Evolutionary conservation across 2,797 vertebrate species (phyloP).

Genomic region (Aplochiton taeniatus): DNA sequence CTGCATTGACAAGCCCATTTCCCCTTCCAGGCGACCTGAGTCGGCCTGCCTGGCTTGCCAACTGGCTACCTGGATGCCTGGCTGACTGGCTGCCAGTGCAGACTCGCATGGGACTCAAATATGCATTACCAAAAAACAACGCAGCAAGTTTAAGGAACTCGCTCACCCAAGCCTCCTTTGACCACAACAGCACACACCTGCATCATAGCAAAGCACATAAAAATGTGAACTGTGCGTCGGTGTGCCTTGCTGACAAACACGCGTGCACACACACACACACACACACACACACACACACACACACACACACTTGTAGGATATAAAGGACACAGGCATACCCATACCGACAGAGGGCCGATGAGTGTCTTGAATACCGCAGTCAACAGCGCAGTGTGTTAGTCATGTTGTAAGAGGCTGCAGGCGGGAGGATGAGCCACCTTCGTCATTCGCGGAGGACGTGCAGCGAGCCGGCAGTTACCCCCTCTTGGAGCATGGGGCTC

Average conservation of each 20-base stretch:
- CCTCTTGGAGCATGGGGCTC: conserved; percentile 19
- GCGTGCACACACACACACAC: conserved; percentile 21
- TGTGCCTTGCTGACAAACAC: conserved; percentile 3
- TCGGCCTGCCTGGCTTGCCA: conserved; percentile 10
- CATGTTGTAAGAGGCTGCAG: conserved; percentile 41
- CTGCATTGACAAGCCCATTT: conserved; percentile 38
- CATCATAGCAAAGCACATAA: background rate
- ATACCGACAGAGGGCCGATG: background rate
- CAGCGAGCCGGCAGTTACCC: background rate
- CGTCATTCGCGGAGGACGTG: conserved; percentile 43
- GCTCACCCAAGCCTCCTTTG: conserved; percentile 5
- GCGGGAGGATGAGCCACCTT: conserved; percentile 41
- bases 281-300: conserved; percentile 1
- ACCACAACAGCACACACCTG: conserved; percentile 16
- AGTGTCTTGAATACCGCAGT: conserved; percentile 45
- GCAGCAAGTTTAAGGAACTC: conserved; percentile 35
- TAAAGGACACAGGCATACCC: too few relatives aligned
- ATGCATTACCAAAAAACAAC: conserved; percentile 8
- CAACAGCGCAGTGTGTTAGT: conserved; percentile 36
- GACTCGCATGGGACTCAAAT: conserved; percentile 47
- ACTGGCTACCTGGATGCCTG: conserved; percentile 20
- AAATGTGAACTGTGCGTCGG: too few relatives aligned
- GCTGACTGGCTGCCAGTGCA: conserved; percentile 49
- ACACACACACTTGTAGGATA: background rate
- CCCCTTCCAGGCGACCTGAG: conserved; percentile 30